These are phyloP conservation scores for Caerostris darwini DNA, from an alignment of 1,140 invertebrate species.

Conservation along the genomic window DNA sequence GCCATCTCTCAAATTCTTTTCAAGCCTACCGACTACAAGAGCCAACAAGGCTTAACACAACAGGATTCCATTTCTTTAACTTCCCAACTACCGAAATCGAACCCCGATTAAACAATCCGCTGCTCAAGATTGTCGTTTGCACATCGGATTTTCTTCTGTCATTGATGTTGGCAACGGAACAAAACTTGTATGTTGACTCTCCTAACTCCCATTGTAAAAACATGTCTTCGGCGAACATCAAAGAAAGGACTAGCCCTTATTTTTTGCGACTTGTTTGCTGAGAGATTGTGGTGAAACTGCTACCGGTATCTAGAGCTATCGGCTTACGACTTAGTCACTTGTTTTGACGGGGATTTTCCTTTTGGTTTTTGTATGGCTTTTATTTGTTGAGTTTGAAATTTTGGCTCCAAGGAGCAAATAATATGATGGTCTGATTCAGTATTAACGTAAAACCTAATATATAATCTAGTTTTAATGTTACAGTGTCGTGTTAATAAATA, in stretches of 20 bases:
- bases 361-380: neutral
- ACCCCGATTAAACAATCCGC: neutral
- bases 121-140: neutral
- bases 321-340: constrained; percentile 1
- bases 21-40: neutral
- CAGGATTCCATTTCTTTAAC: neutral
- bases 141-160: constrained; percentile 9
- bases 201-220: neutral
- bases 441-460: too few relatives aligned
- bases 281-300: constrained; percentile 20
- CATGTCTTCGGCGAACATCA: constrained; percentile 30
- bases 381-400: neutral
- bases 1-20: neutral
- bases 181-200: neutral
- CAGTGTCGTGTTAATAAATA: too few relatives aligned
- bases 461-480: too few relatives aligned
- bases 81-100: constrained; percentile 2
- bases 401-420: neutral
- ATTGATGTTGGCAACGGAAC: constrained; percentile 4
- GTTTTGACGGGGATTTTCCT: neutral
- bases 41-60: neutral
- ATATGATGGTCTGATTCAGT: neutral
- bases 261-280: neutral
- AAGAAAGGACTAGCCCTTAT: neutral
- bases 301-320: neutral